A percentile compares a stretch with the other conserved stretches of the same genome.
Conservation (phyloP, 2,113 vertebrate genomes). For the Okapia johnstoni region DNA sequence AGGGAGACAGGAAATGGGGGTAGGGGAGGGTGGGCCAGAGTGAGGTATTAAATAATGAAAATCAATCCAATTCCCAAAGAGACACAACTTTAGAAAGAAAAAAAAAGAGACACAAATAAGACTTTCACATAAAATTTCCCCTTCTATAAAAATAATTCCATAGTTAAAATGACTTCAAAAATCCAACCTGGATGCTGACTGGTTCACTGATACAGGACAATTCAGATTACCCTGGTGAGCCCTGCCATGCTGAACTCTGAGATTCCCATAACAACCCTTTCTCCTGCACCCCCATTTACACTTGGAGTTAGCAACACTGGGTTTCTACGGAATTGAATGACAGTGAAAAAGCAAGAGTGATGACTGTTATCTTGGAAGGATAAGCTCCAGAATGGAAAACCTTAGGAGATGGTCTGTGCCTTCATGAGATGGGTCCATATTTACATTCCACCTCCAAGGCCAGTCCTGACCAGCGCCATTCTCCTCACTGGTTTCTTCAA, state of each 20-base stretch:
- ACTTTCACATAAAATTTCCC: conserved; percentile 74
- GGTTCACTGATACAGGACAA: conserved; percentile 61
- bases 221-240: conserved; percentile 70
- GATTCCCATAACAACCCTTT: conserved; percentile 61
- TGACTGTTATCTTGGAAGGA: neutral
- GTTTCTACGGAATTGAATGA: conserved; percentile 75
- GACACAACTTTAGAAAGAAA: conserved; percentile 67
- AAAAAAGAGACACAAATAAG: conserved; percentile 62
- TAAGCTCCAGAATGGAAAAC: neutral
- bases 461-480: rapidly evolving
- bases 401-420: neutral
- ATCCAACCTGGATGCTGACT: conserved; percentile 66
- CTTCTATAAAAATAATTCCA: conserved; percentile 81
- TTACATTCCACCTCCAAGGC: neutral
- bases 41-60: conserved; percentile 77
- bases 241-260: conserved; percentile 61
- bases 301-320: conserved; percentile 64
- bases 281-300: conserved; percentile 76
- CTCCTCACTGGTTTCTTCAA: neutral
- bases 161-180: conserved; percentile 66
- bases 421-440: neutral
- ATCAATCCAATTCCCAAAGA: conserved; percentile 65
- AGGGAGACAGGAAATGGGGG: neutral
- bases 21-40: neutral
- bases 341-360: neutral